Evolutionary conservation across 2,113 vertebrate species (phyloP), one percentile per base, ranked within the genome.

Genomic region (Macroglossus sobrinus): DNA sequence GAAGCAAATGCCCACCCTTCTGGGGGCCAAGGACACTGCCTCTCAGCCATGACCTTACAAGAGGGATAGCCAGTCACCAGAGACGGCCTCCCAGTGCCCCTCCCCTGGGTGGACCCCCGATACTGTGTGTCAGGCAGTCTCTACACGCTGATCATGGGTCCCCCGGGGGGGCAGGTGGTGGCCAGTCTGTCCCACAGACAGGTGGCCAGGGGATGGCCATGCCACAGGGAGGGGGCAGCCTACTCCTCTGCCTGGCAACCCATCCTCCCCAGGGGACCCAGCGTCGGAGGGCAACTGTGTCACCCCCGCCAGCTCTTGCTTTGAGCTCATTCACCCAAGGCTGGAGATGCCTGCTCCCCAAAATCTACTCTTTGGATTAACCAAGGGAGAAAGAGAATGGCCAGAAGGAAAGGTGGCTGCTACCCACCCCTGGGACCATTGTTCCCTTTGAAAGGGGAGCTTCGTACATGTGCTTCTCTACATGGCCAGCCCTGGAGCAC

Each of bases 401-500:
- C 3, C 1, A 0, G n/a, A 45, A 40, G 26, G n/a, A 28, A 43
- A 63, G n/a, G 11, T 28, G 2, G 64, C 33, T 30, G 15, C 43
- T 8, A 0, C 43, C 66, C 4, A 3, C 43, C 74, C 68, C 64
- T 3, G 4, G 45, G 57, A 28, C 92, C 66, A 0, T 11, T 21
- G 28, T 5, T 45, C 66, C 84, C n/a, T 22, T 15, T 11, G 64
- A 15, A 38, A 18, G 19, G 40, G 40, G n/a, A 24, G 84, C 74
- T 40, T 6, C 10, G 55, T 24, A 35, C 15, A 55, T 33, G 40
- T 3, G 0, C 35, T n/a, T 35, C 47, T 26, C 1, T 5, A 14
- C 28, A 11, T 15, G 0, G 1, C 47, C 38, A 16, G 0, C 3
- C 0, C 4, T 1, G 15, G n/a, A 8, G 50, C 16, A 21, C 15